Evolutionary conservation across 2,888 invertebrate species (phyloP), one percentile per base, ranked within the genome.

Genomic region (Dorcus hopei): DNA sequence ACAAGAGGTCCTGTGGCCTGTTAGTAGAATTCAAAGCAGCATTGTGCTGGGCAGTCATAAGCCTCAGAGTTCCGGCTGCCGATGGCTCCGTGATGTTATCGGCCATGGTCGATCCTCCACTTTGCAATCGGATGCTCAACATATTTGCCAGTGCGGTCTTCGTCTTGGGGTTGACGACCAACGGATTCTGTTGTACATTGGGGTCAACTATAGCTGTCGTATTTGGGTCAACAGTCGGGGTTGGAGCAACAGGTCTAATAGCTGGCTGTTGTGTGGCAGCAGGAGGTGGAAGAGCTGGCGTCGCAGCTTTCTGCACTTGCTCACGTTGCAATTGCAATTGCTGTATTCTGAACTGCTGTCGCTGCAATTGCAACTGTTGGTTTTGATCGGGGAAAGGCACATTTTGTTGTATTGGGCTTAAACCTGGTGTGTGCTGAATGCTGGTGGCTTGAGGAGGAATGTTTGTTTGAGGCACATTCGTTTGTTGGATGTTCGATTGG

Each of bases 111-210:
- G 81, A 73, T 6, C 83, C 83, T 57, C 81, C 82, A 62, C 77
- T 78, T 71, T 89, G 87, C 57, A 91, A 77, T 49, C 95, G 84
- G 71, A 88, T 95, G 71, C 90, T 95, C 61, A 97, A 81, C 91
- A 97, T 93, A 76, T 96, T 95, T 11, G 96, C 96, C 57, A 97
- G 81, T 0, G 97, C 97, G 0, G 96, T 96, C 81, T 97, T 97
- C 3, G 95, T 94, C 80, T 94, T 94, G 0, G 91, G 87, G 71
- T 91, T 91, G 52, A 94, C 93, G 42, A 89, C 82, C 58, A 88
- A 72, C 11, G 85, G 84, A 67, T 83, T 81, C 33, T 75, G 47
- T 48, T 64, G 38, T 38, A 59, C 58, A 42, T 67, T 58, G 14
- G 62, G 62, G 33, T 61, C 63, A 26, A 58, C 49, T 16, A 66